Conservation (phyloP, 2,888 invertebrate genomes). For the Drosophila diplacantha region DNA sequence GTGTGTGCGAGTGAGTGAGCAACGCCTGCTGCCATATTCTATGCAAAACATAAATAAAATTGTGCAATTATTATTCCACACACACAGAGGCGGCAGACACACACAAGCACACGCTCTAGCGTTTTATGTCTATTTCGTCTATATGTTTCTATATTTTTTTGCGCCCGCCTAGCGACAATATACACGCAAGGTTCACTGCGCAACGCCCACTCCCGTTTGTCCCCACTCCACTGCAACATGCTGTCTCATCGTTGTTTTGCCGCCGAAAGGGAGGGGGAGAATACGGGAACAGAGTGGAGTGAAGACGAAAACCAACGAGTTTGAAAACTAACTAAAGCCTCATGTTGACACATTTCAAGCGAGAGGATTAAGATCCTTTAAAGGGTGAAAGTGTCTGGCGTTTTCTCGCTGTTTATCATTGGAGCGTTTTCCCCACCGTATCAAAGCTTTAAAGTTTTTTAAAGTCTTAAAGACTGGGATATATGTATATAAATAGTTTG, state of each 20-base stretch:
- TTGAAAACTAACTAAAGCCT: conserved; percentile 39
- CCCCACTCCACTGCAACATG: conserved; percentile 54
- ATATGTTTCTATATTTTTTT: conserved; percentile 21
- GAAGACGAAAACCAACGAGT: conserved; percentile 29
- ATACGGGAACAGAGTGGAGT: conserved; percentile 26
- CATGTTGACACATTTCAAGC: conserved; percentile 64
- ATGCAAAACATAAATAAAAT: conserved; percentile 59
- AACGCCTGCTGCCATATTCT: conserved; percentile 42
- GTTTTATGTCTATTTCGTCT: conserved; percentile 35
- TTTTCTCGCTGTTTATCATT: conserved; percentile 17
- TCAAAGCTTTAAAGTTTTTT: conserved; percentile 26
- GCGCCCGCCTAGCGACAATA: conserved; percentile 43
- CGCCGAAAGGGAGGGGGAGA: conserved; percentile 55
- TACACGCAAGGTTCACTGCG: conserved; percentile 69
- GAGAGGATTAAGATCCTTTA: conserved; percentile 56
- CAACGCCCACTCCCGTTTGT: conserved; percentile 52
- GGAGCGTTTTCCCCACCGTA: not conserved
- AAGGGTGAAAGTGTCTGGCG: conserved; percentile 64
- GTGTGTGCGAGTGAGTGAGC: conserved; percentile 32
- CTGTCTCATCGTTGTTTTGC: conserved; percentile 68
- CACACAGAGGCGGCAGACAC: conserved; percentile 22
- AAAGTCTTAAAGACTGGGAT: conserved; percentile 52
- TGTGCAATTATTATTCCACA: conserved; percentile 63
- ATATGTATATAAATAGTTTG: conserved; percentile 62
- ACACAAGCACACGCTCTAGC: conserved; percentile 21